Evolutionary conservation across 2,797 vertebrate species (phyloP).

Genomic region (Phataginus tetradactyla): DNA sequence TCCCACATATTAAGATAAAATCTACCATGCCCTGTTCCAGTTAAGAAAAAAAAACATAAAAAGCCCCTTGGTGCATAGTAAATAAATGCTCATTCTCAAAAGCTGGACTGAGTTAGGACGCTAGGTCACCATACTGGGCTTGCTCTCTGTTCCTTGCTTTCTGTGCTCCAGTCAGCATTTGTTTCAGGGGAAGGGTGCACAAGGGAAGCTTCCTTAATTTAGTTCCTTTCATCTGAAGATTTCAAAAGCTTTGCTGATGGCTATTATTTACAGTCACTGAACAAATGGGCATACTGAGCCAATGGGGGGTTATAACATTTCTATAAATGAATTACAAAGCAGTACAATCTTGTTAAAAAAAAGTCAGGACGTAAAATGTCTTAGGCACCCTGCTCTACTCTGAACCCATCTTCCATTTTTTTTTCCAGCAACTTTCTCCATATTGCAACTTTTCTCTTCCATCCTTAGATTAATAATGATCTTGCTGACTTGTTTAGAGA

Average conservation of each 20-base stretch:
- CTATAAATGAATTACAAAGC: conserved; percentile 49
- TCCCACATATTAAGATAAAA: conserved; percentile 16
- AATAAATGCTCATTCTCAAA: neutral
- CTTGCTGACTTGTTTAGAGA: neutral
- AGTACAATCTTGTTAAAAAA: conserved; percentile 30
- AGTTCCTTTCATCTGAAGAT: conserved; percentile 72
- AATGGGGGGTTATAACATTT: conserved; percentile 47
- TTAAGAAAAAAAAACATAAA: neutral
- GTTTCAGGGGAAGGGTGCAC: neutral
- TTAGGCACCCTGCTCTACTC: neutral
- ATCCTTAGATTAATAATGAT: conserved; percentile 15
- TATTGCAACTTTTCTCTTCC: neutral
- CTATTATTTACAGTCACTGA: conserved; percentile 62
- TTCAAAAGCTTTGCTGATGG: conserved; percentile 72
- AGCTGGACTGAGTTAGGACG: neutral
- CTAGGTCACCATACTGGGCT: neutral
- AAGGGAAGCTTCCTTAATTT: conserved; percentile 55
- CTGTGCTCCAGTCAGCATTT: neutral
- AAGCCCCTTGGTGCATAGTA: neutral
- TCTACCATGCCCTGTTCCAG: neutral
- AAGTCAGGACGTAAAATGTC: conserved; percentile 19
- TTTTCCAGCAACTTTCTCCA: neutral
- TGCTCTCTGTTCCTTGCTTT: neutral
- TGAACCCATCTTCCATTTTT: neutral
- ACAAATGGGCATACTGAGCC: conserved; percentile 55